phyloP scores from a whole-genome alignment of 2,888 invertebrate genomes.

The Ecdyonurus torrentis region DNA sequence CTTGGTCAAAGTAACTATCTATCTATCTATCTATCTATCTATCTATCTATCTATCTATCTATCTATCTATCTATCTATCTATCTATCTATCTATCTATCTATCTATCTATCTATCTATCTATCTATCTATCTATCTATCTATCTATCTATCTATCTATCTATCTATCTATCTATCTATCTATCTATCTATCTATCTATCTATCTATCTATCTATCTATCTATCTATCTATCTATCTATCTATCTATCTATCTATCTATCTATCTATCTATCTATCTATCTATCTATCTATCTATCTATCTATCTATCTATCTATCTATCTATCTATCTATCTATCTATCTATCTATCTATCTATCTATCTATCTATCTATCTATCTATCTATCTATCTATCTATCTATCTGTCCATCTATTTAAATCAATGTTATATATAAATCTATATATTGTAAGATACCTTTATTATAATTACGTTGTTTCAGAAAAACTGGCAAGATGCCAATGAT shows the following conservation, averaged over 20 bases:
- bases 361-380: neutral
- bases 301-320: neutral
- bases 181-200: neutral
- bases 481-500: no score
- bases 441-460: no score
- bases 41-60: neutral
- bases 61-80: neutral
- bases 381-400: neutral
- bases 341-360: neutral
- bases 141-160: neutral
- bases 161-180: neutral
- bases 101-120: neutral
- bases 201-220: neutral
- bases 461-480: no score
- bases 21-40: neutral
- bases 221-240: neutral
- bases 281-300: neutral
- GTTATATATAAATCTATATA: no score
- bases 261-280: neutral
- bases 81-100: neutral
- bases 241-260: neutral
- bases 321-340: neutral
- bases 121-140: neutral
- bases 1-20: no score
- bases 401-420: neutral